Base-by-base conservation (phyloP, 2,797 vertebrate genomes). In the Xyrichtys novacula region DNA sequence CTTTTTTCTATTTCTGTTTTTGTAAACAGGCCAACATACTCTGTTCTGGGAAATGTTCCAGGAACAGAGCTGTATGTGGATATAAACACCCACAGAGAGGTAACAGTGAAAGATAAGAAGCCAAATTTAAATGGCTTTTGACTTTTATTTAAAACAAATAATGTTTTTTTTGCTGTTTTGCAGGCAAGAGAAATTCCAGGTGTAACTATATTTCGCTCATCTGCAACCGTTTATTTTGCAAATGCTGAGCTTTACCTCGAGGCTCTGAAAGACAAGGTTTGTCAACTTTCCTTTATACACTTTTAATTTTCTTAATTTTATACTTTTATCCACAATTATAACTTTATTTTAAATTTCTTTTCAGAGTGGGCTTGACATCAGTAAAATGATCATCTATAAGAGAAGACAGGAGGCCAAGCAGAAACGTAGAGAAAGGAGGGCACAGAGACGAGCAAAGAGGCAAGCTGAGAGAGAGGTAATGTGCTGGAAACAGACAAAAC, bases 181-280 rank as follows among this genome's bases (percentile, higher is more conserved):
- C 82, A 99, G 98, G 96, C 93, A 11, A 95, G 86, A 79, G 95
- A 97, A 75, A 79, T 99, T 74, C 94, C 96, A 0, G 96, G 97
- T 0, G 92, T 99, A 72, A 98, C 96, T 78, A 96, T 99, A 84
- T 99, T 99, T 86, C 94, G 90, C 40, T 99, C 97, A 20, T 97
- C 97, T 1, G 92, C 94, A 52, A 98, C 97, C 0, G 8, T 98
- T 32, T 98, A 97, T 90, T 99, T 99, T 26, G 97, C 97, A 68
- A 99, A 99, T 0, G 96, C 97, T 53, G 97, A 98, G 60, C 88
- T 98, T n/a, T 99, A 97, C 0, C 86, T 95, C 0, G 96, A 97
- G 0, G 92, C 96, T 0, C 91, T 99, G 44, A 96, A 96, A 87
- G 89, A 93, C 79, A 98, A 95, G 96, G 98, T 98, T 80, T 36